phyloP scores from a whole-genome alignment of 1,140 invertebrate genomes.

The Heterodera carotae region DNA sequence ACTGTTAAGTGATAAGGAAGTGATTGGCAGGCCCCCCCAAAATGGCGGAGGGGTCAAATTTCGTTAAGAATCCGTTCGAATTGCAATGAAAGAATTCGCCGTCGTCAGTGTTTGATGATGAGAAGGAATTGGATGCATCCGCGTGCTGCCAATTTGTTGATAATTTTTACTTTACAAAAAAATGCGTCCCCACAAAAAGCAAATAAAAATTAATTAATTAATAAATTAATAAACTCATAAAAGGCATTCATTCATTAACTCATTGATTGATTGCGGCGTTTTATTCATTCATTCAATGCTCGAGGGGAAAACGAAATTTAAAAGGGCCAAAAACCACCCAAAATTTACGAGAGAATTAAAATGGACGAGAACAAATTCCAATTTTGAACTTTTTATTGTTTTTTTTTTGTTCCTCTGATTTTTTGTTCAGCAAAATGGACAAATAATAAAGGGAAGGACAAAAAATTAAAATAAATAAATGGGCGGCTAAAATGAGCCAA shows the following conservation, averaged over 20 bases:
- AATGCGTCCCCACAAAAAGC: no score
- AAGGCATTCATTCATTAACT: no score
- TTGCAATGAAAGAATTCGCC: not conserved
- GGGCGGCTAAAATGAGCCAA: constrained; percentile 2
- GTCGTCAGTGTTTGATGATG: no score
- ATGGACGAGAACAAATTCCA: not conserved
- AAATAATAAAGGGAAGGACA: not conserved
- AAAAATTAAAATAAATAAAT: not conserved
- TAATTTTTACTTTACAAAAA: not conserved
- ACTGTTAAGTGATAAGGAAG: not conserved
- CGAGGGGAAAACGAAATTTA: not conserved
- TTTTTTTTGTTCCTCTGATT: not conserved
- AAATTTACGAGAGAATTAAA: not conserved
- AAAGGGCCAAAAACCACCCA: not conserved
- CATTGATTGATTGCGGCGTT: not conserved
- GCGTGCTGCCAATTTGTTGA: not conserved
- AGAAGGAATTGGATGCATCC: not conserved
- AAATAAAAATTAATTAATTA: not conserved
- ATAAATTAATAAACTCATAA: not conserved
- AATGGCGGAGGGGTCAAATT: not conserved
- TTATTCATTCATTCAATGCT: not conserved
- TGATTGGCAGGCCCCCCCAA: not conserved
- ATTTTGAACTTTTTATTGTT: not conserved
- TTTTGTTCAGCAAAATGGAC: not conserved
- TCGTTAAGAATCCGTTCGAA: not conserved